Conservation (phyloP, 2,797 vertebrate species). For the Sparus aurata region DNA sequence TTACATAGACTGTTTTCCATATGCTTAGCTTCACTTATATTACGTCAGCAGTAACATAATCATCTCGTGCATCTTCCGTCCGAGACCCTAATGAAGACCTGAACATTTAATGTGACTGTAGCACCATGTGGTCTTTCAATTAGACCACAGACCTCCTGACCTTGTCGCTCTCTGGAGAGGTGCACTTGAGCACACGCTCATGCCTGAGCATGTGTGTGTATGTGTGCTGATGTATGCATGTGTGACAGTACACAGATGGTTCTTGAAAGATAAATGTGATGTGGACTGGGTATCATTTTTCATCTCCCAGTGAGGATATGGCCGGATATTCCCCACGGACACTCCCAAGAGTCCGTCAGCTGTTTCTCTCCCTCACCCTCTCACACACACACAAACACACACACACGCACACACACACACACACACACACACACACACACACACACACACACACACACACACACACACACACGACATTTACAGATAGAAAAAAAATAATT, state of each 20-base stretch:
- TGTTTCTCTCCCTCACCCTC: background rate
- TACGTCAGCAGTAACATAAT: constrained; percentile 63
- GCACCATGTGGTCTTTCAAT: constrained; percentile 80
- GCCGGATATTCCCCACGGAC: constrained; percentile 52
- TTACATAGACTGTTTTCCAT: constrained; percentile 40
- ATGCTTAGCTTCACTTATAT: constrained; percentile 22
- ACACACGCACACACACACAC: background rate
- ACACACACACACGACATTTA: constrained; percentile 13
- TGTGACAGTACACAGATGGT: constrained; percentile 76
- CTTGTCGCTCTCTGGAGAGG: constrained; percentile 68
- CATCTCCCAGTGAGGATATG: constrained; percentile 60
- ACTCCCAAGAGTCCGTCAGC: constrained; percentile 27
- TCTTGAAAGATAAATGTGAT: constrained; percentile 71
- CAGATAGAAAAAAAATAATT: background rate
- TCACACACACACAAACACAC: background rate
- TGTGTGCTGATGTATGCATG: constrained; percentile 32
- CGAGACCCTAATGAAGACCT: constrained; percentile 64
- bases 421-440: background rate
- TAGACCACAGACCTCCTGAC: constrained; percentile 71
- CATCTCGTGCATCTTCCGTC: constrained; percentile 39
- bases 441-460: background rate
- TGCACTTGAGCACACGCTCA: constrained; percentile 32
- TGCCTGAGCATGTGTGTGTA: constrained; percentile 31
- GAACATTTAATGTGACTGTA: constrained; percentile 68
- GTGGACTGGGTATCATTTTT: constrained; percentile 69